These are phyloP conservation scores for Drosophila neotestacea DNA, from an alignment of 2,888 invertebrate genomes.

Conservation along the genomic window DNA sequence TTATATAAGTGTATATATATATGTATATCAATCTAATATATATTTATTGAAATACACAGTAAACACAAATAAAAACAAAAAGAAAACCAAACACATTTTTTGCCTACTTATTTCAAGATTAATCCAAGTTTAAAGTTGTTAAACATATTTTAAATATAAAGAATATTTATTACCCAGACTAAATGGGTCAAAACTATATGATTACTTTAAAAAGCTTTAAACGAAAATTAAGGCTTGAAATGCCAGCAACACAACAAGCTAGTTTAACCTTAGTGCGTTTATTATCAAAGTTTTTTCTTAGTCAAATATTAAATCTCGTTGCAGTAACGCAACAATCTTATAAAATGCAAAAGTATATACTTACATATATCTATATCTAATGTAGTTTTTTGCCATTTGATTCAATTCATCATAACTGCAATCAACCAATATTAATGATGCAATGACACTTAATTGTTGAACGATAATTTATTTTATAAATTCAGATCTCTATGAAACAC, in stretches of 20 bases:
- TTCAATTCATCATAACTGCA: constrained; percentile 43
- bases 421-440: constrained; percentile 40
- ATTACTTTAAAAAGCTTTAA: constrained; percentile 57
- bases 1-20: constrained; percentile 30
- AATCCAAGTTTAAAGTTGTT: constrained; percentile 51
- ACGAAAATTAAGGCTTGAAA: constrained; percentile 9
- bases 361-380: constrained; percentile 39
- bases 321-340: constrained; percentile 55
- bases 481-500: constrained; percentile 36
- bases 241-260: constrained; percentile 44
- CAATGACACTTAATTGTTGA: constrained; percentile 40
- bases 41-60: constrained; percentile 48
- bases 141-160: constrained; percentile 42
- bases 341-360: constrained; percentile 12
- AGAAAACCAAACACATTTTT: constrained; percentile 53
- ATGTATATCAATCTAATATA: constrained; percentile 23
- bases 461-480: constrained; percentile 63
- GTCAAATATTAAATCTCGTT: constrained; percentile 46
- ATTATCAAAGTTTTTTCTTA: constrained; percentile 66
- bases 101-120: constrained; percentile 64
- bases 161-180: constrained; percentile 32
- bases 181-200: constrained; percentile 47
- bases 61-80: constrained; percentile 59
- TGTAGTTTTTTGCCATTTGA: constrained; percentile 63
- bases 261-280: constrained; percentile 74